Evolutionary conservation across 2,888 invertebrate genomes (phyloP).

Genomic region (Athripsodes cinereus): DNA sequence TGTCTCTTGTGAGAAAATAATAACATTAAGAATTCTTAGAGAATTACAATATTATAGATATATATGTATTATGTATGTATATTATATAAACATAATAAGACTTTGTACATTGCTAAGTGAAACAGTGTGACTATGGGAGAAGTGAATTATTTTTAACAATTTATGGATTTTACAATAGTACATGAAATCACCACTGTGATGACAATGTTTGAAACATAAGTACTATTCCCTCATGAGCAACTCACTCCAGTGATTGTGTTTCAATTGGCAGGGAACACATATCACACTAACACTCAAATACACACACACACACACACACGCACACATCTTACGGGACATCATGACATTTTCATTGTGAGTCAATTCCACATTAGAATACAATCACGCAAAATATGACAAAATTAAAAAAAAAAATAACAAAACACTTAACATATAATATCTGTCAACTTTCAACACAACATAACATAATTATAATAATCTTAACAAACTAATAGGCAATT

Average conservation of each 20-base stretch:
- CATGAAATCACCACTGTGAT: slow-evolving; percentile 24
- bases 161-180: slow-evolving; percentile 27
- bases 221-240: slow-evolving; percentile 26
- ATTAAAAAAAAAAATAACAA: too few species aligned
- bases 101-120: slow-evolving; percentile 27
- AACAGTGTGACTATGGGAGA: slow-evolving; percentile 26
- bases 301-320: too few species aligned
- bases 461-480: slow-evolving; percentile 12
- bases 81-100: slow-evolving; percentile 25
- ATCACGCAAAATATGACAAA: slow-evolving; percentile 2
- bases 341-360: too few species aligned
- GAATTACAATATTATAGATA: neutral
- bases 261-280: slow-evolving; percentile 15
- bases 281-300: too few species aligned
- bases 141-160: slow-evolving; percentile 12
- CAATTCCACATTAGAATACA: too few species aligned
- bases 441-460: slow-evolving; percentile 12
- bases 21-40: neutral
- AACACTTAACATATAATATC: slow-evolving; percentile 8
- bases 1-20: neutral
- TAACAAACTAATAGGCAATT: slow-evolving; percentile 17
- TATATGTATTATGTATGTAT: slow-evolving; percentile 17
- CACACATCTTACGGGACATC: too few species aligned
- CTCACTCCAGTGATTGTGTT: slow-evolving; percentile 14
- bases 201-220: slow-evolving; percentile 28